Conservation (phyloP, 1,140 invertebrate species). For the Zaprionus ghesquierei region DNA sequence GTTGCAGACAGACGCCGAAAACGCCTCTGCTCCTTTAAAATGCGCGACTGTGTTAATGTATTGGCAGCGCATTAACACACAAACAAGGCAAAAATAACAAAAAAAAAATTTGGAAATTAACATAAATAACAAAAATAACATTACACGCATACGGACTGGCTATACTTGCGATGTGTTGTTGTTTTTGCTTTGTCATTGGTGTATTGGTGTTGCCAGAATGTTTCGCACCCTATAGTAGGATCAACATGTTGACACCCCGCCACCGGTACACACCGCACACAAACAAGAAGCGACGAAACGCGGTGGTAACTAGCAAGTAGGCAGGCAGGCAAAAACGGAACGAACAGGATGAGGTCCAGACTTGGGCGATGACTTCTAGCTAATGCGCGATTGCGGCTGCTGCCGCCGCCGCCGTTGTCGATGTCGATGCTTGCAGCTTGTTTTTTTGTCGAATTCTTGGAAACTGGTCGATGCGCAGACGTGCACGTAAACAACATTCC, state of each 20-base stretch:
- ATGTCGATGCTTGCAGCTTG: constrained; percentile 24
- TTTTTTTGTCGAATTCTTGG: constrained; percentile 58
- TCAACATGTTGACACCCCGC: constrained; percentile 72
- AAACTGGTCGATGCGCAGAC: constrained; percentile 71
- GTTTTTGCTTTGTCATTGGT: constrained; percentile 27
- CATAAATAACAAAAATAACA: constrained; percentile 58
- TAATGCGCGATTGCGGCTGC: background rate
- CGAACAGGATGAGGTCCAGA: constrained; percentile 67
- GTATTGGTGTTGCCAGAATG: constrained; percentile 64
- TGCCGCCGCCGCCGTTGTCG: constrained; percentile 3
- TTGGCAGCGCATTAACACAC: constrained; percentile 12
- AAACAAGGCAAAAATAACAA: constrained; percentile 22
- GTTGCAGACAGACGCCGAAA: background rate
- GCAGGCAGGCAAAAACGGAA: constrained; percentile 58
- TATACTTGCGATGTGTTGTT: constrained; percentile 44
- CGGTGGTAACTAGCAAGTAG: constrained; percentile 62
- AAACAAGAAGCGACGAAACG: constrained; percentile 73
- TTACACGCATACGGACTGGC: constrained; percentile 38
- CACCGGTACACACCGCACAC: constrained; percentile 52
- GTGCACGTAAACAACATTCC: constrained; percentile 80
- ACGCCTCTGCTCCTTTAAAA: constrained; percentile 12
- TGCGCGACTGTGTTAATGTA: constrained; percentile 8
- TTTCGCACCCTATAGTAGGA: constrained; percentile 65
- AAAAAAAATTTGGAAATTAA: constrained; percentile 57
- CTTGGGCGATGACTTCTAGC: constrained; percentile 49